Percentiles rank a stretch among this genome's conserved stretches.
phyloP scores from a whole-genome alignment of 2,797 vertebrate genomes.

The Momotus momota region DNA sequence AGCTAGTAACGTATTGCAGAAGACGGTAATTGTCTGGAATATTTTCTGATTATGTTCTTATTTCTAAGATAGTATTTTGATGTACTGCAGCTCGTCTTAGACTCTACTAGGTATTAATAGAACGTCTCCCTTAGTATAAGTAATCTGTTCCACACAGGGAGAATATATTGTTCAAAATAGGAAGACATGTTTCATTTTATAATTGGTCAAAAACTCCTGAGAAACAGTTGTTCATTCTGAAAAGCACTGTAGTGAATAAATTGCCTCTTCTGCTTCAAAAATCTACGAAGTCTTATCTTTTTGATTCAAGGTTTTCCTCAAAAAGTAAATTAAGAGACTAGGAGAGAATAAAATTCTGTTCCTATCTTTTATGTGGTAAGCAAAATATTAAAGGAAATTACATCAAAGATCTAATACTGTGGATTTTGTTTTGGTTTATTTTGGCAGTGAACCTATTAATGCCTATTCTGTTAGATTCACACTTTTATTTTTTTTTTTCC shows the following conservation, averaged over 20 bases:
- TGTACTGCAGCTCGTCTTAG: slow-evolving; percentile 9
- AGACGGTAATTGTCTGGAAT: slow-evolving; percentile 30
- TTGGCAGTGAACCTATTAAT: slow-evolving; percentile 38
- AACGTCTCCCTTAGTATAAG: slow-evolving; percentile 33
- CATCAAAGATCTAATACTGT: slow-evolving; percentile 15
- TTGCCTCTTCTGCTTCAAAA: slow-evolving; percentile 49
- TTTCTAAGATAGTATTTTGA: slow-evolving; percentile 41
- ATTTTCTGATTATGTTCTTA: slow-evolving; percentile 37
- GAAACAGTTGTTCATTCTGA: slow-evolving; percentile 51
- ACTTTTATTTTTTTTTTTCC: neutral
- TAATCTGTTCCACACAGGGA: slow-evolving; percentile 30
- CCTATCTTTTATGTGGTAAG: slow-evolving; percentile 16
- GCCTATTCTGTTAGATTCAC: neutral
- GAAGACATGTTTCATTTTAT: slow-evolving; percentile 63
- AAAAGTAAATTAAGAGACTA: slow-evolving; percentile 11
- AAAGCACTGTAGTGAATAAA: slow-evolving; percentile 58
- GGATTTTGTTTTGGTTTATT: slow-evolving; percentile 34
- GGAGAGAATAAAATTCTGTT: neutral
- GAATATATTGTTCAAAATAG: slow-evolving; percentile 65
- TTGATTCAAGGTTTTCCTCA: slow-evolving; percentile 44
- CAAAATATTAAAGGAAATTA: slow-evolving; percentile 43
- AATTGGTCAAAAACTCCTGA: slow-evolving; percentile 61
- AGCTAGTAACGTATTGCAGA: neutral
- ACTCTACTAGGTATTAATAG: slow-evolving; percentile 26
- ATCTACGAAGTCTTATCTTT: slow-evolving; percentile 36